Evolutionary conservation across 2,888 invertebrate genomes (phyloP).

Genomic region (Harpagoxenus sublaevis): DNA sequence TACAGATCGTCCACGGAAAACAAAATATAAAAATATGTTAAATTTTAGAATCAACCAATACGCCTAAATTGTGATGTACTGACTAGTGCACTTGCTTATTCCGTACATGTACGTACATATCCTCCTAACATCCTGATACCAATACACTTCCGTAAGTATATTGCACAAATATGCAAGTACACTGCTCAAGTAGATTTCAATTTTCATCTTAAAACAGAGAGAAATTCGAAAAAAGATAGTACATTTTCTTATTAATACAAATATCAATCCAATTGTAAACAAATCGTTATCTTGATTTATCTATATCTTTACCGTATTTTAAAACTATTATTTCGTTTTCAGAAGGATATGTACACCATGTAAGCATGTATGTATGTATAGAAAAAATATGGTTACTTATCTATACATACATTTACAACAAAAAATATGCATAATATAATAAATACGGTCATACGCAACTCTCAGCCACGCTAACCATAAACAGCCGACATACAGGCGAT

Average conservation of each 20-base stretch:
- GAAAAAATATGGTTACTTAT: not conserved
- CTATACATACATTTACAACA: conserved; percentile 45
- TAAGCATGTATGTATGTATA: conserved; percentile 20
- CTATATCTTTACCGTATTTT: not conserved
- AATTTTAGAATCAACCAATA: conserved; percentile 52
- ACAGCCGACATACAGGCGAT: conserved; percentile 42
- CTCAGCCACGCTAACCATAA: conserved; percentile 26
- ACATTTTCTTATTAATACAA: not conserved
- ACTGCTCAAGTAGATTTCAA: not conserved
- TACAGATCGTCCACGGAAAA: conserved; percentile 48
- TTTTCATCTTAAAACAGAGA: not conserved
- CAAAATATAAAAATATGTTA: conserved; percentile 23
- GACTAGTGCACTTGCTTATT: conserved; percentile 64
- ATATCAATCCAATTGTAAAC: not conserved
- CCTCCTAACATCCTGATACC: not conserved
- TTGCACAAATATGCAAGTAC: not conserved
- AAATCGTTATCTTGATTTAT: not conserved
- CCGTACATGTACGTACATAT: conserved; percentile 27
- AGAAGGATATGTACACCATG: conserved; percentile 21
- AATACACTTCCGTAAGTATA: not conserved
- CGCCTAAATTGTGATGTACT: conserved; percentile 55
- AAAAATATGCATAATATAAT: conserved; percentile 53
- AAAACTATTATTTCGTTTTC: not conserved
- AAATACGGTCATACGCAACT: conserved; percentile 52
- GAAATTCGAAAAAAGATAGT: not conserved